Base-by-base conservation (phyloP, 2,797 vertebrate species). In the Garrulus glandarius region DNA sequence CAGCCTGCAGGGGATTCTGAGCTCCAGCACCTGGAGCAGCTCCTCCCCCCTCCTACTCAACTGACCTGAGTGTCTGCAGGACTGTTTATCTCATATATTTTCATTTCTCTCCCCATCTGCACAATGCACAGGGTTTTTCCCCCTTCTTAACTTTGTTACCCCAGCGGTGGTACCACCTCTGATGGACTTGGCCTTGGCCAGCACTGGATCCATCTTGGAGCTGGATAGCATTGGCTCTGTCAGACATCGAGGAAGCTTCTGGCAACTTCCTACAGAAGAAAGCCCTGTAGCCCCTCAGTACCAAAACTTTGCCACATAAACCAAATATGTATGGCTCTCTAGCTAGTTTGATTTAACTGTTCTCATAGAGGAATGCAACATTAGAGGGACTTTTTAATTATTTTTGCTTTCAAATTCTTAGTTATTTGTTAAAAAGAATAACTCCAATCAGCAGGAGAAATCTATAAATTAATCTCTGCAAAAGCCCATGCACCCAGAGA, bases 201-300 rank as follows among this genome's bases (percentile, higher is more conserved):
- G 71, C 5, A 15, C 21, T 15, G 6, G 49, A 26, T 72, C 24
- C 8, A 6, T 44, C n/a, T 39, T 56, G n/a, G 36, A 78, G 8
- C 1, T 1, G 6, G 8, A 13, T 39, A n/a, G 8, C 32, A 18
- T 27, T 27, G 41, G 5, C 6, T 71, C 21, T 12, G 5, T 44
- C 13, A 17, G 47, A 20, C 21, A 32, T 2, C 3, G 3, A 5
- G 6, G 13, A 70, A 49, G 15, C 21, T 83, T 72, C 59, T 55
- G 29, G 11, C 18, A 67, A 14, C 29, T 50, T 56, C n/a, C 20
- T 18, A 55, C 21, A 77, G 41, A 77, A 77, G 6, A 34, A 57
- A 82, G 8, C 3, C 18, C 22, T 52, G 22, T 41, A 56, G 30
- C 4, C 9, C 12, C 24, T 15, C 12, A 21, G n/a, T 24, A 83